Conservation (phyloP, 2,888 invertebrate genomes). For the Watsonalla binaria region DNA sequence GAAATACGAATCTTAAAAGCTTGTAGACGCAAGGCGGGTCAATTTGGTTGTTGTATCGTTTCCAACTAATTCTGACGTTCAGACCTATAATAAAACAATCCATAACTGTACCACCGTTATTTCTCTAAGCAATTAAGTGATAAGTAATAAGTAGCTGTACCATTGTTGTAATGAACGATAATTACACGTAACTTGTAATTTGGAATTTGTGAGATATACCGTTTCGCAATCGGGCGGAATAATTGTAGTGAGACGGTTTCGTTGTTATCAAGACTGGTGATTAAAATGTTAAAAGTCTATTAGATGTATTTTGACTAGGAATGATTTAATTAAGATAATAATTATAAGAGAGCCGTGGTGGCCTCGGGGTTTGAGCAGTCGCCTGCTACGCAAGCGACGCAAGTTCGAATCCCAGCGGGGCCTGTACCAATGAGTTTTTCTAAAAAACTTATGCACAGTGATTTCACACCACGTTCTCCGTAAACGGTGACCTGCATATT, state of each 20-base stretch:
- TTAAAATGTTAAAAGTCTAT: neutral
- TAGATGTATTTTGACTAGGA: neutral
- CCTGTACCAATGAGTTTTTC: no score
- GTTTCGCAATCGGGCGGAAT: constrained; percentile 11
- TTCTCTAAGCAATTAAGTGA: constrained; percentile 16
- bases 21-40: neutral
- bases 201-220: constrained; percentile 10
- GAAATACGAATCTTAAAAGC: no score
- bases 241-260: neutral
- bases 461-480: no score
- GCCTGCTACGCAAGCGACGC: no score
- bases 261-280: neutral
- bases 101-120: constrained; percentile 14
- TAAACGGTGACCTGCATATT: no score
- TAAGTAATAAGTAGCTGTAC: constrained; percentile 16
- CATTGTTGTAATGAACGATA: constrained; percentile 14
- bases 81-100: neutral
- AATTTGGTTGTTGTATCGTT: neutral
- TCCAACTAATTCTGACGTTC: neutral
- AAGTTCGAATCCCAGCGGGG: no score
- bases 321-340: neutral
- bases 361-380: no score
- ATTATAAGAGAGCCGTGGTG: no score
- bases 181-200: constrained; percentile 15
- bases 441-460: no score